Evolutionary conservation across 2,888 invertebrate genomes (phyloP), one percentile per base, ranked within the genome.

Genomic region (Asteroscopus sphinx): DNA sequence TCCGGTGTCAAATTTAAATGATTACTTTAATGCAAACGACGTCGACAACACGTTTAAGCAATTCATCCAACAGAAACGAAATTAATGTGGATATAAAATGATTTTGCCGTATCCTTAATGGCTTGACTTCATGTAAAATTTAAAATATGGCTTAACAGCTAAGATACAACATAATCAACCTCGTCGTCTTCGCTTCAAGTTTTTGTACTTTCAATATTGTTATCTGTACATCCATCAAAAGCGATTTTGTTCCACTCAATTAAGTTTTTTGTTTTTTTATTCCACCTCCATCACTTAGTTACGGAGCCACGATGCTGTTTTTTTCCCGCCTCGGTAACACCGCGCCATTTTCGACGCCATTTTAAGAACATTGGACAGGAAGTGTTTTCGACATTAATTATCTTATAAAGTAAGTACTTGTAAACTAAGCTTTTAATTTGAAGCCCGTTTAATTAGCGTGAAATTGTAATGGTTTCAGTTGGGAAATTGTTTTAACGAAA

Each of bases 301-400:
- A 70, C 49, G 47, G 26, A 59, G 55, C 48, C 51, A 54, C 59
- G 66, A 46, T 56, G 61, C 58, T 66, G 48, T 76, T 62, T 72
- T 21, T 66, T 70, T 69, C 57, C 52, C 56, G 56, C 57, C 53
- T 68, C 55, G 32, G 65, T 58, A 67, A 70, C 69, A 74, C 51
- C 42, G 44, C 73, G 68, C 69, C 75, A 71, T 79, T 76, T 73
- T 66, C 41, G 57, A 36, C 68, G 65, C 76, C 75, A 71, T 74
- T 73, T 79, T 77, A 71, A 77, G 73, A 75, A 68, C 69, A 61
- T 64, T 57, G 60, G 69, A 70, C 65, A 73, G 76, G 73, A 79
- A 78, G 66, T 66, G 67, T 76, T 71, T 28, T 72, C n/a, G 63
- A 64, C 77, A 70, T 73, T 76, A 81, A 85, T 85, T 82, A 82